Evolutionary conservation across 2,113 vertebrate species (phyloP).

Genomic region (Alaudala cheleensis): DNA sequence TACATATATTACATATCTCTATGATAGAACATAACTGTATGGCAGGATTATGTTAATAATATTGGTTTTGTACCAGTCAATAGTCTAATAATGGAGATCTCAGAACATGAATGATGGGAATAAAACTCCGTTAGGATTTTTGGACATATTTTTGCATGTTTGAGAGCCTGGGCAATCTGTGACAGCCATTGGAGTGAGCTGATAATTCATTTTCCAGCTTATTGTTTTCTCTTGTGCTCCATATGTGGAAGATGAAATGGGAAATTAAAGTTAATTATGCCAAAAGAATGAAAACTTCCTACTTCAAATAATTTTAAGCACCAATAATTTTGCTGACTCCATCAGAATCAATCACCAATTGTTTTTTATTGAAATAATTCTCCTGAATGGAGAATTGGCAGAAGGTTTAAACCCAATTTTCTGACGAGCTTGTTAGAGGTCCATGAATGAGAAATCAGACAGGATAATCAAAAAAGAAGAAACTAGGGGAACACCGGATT

Average conservation of each 20-base stretch:
- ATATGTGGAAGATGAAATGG: neutral
- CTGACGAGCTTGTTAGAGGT: neutral
- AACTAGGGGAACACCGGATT: accelerated
- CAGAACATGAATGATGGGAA: neutral
- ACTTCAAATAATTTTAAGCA: neutral
- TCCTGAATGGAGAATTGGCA: neutral
- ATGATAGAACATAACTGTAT: neutral
- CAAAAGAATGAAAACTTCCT: neutral
- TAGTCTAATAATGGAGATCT: neutral
- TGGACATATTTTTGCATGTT: neutral
- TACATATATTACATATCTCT: neutral
- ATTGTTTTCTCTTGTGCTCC: neutral
- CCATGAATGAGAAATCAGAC: neutral
- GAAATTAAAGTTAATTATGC: neutral
- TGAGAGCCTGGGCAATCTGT: neutral
- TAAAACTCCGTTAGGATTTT: neutral
- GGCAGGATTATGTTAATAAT: neutral
- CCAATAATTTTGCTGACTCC: neutral
- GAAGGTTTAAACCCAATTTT: neutral
- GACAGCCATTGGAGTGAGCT: neutral
- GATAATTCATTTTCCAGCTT: neutral
- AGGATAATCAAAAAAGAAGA: neutral
- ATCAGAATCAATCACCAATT: neutral
- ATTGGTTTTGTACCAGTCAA: neutral
- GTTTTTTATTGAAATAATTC: neutral